Evolutionary conservation across 2,888 invertebrate genomes (phyloP).

Genomic region (Drosophila suboccidentalis): DNA sequence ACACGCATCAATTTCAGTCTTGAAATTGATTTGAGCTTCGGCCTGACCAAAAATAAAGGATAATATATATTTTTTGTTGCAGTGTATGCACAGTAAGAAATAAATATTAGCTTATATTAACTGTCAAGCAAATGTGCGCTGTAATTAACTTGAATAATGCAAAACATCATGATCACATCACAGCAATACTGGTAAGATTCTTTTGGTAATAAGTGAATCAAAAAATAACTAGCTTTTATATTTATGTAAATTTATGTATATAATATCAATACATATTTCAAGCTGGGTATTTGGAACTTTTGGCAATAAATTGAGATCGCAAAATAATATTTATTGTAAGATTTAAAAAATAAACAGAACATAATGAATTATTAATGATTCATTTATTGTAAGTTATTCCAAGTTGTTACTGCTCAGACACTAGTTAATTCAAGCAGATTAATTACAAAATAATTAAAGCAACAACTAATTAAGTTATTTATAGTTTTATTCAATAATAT

Average conservation of each 20-base stretch:
- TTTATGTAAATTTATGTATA: background rate
- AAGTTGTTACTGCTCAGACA: too few species aligned
- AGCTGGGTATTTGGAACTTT: background rate
- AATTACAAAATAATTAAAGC: background rate
- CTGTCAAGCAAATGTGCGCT: slow-evolving; percentile 21
- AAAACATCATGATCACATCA: slow-evolving; percentile 66
- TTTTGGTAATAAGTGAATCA: background rate
- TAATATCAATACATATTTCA: too few species aligned
- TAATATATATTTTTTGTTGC: slow-evolving; percentile 20
- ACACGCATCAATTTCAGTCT: slow-evolving; percentile 33
- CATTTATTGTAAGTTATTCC: too few species aligned
- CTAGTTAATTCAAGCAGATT: background rate
- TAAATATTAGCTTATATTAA: slow-evolving; percentile 5
- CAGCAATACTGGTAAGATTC: slow-evolving; percentile 78
- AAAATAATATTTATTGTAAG: too few species aligned
- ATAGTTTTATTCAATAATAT: background rate
- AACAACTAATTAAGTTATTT: background rate
- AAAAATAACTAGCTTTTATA: background rate
- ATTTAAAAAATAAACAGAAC: too few species aligned
- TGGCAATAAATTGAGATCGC: too few species aligned
- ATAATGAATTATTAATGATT: too few species aligned
- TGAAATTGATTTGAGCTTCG: slow-evolving; percentile 17
- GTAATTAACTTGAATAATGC: slow-evolving; percentile 54
- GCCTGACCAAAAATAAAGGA: slow-evolving; percentile 1
- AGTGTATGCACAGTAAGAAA: slow-evolving; percentile 18